These are phyloP conservation scores for Pithys albifrons DNA, from an alignment of 2,113 vertebrate species.

Conservation along the genomic window DNA sequence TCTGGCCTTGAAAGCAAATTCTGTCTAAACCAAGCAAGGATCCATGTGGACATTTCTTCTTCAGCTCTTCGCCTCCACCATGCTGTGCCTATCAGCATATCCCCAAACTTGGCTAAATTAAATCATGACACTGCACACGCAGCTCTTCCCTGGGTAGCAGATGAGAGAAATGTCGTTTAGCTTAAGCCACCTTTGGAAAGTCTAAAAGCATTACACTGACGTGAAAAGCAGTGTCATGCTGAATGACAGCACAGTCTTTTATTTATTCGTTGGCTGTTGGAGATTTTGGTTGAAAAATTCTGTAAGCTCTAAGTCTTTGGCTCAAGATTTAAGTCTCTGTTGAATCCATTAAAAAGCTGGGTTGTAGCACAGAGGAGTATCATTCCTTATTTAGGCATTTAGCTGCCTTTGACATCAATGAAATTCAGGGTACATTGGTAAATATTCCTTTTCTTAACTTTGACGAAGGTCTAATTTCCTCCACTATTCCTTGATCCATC, in stretches of 20 bases:
- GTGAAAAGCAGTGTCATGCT: background rate
- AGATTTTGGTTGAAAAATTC: constrained; percentile 2
- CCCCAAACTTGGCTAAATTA: background rate
- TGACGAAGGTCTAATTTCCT: background rate
- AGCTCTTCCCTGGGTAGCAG: background rate
- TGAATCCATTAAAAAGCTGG: constrained; percentile 18
- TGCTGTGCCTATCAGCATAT: background rate
- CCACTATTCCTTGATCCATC: background rate
- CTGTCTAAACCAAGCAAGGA: background rate
- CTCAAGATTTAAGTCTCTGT: background rate
- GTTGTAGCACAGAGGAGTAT: background rate
- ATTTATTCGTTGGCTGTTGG: background rate
- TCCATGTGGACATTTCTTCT: background rate
- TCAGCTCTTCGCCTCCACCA: background rate
- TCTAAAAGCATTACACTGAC: background rate
- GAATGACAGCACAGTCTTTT: background rate
- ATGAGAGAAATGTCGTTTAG: background rate
- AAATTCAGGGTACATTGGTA: background rate
- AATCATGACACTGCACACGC: background rate
- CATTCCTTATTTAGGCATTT: background rate
- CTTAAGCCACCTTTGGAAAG: background rate
- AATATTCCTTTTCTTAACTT: background rate
- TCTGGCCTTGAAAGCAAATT: background rate
- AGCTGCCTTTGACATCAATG: constrained; percentile 1
- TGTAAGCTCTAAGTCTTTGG: background rate